Evolutionary conservation across 2,888 invertebrate species (phyloP), one percentile per base, ranked within the genome.

Genomic region (Hirtodrosophila confusa): DNA sequence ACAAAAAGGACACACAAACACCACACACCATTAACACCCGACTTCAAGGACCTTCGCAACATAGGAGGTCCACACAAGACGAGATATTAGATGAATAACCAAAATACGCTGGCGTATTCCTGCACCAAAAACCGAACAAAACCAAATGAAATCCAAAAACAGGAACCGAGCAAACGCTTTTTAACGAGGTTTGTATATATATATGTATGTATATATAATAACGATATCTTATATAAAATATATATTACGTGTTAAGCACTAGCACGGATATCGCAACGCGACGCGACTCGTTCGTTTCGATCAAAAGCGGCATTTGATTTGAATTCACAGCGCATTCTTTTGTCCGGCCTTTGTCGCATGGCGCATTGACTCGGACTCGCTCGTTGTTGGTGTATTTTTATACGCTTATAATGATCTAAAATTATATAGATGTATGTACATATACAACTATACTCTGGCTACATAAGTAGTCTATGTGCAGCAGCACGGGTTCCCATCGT

Each of bases 281-380:
- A 53, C 65, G 45, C 71, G 62, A 76, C 76, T 57, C 71, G 82
- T 75, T 79, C 78, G 84, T 71, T 75, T 86, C 69, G 82, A 84
- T 84, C 72, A 78, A 79, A 86, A 82, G 78, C 70, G 68, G 66
- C 73, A 84, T 86, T 84, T 84, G 68, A 84, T 86, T 86, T 86
- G 60, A 80, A 86, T 74, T 76, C 83, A 66, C 63, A 62, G 67
- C 63, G 84, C 78, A 84, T 86, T 86, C 79, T 79, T 83, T 77
- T 76, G 78, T 68, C 74, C 75, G 84, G 80, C 69, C 73, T 71
- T 82, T 79, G 73, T 78, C 80, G 78, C 57, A 40, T 43, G 58
- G 41, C 62, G 48, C 48, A 51, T 57, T 47, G 60, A 43, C 65
- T 54, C 80, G 69, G 65, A 53, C 62, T 43, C 62, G 68, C 58